These are phyloP conservation scores for Phalacrocorax pelagicus DNA, from an alignment of 2,113 vertebrate species.

Conservation along the genomic window DNA sequence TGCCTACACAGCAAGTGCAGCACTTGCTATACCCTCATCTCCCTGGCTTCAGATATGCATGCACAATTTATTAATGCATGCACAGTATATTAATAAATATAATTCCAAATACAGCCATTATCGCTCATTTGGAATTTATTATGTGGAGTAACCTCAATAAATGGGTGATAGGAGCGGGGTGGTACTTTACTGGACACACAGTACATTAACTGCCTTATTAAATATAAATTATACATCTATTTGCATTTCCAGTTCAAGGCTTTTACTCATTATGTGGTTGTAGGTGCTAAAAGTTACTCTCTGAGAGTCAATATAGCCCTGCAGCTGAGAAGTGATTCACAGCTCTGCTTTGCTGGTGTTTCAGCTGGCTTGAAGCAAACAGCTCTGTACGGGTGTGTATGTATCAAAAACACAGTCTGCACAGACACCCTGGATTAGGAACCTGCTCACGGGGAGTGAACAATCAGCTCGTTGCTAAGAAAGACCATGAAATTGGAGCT, in stretches of 20 bases:
- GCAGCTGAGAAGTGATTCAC: neutral
- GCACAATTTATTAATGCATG: neutral
- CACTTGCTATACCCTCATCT: neutral
- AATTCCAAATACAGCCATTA: neutral
- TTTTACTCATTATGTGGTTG: neutral
- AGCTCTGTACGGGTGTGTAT: too few species aligned
- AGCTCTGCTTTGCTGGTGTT: neutral
- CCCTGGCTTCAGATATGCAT: neutral
- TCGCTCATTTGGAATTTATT: neutral
- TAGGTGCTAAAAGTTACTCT: neutral
- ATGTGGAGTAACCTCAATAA: neutral
- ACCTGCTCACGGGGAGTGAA: neutral
- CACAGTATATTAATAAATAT: neutral
- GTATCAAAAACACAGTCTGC: neutral
- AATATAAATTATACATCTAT: neutral
- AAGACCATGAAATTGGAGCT: neutral
- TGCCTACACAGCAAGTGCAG: neutral
- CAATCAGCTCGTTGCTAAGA: neutral
- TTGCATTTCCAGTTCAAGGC: constrained; percentile 2
- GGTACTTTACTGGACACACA: neutral
- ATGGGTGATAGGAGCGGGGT: neutral
- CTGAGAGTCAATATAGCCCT: neutral
- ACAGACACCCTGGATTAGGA: neutral
- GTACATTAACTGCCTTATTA: neutral
- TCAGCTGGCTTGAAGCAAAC: neutral